Conservation (phyloP, 2,888 invertebrate species). For the Temnothorax unifasciatus region DNA sequence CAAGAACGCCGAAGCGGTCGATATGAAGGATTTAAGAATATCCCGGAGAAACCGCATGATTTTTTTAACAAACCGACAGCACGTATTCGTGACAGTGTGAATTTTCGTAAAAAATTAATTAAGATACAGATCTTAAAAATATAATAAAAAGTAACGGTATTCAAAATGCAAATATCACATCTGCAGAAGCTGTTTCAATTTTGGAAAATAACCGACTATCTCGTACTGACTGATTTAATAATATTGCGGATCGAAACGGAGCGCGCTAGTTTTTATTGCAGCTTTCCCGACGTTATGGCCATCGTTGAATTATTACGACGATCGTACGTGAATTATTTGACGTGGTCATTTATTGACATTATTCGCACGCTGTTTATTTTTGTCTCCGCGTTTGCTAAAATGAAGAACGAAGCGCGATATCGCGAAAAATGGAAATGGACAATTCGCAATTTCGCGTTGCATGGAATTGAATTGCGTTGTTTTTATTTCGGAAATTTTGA, state of each 20-base stretch:
- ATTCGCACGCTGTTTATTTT: neutral
- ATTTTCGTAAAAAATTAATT: neutral
- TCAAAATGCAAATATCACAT: neutral
- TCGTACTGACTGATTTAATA: neutral
- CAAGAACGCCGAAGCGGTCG: neutral
- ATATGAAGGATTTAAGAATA: neutral
- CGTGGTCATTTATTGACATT: constrained; percentile 29
- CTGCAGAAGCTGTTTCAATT: neutral
- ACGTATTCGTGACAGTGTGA: no score
- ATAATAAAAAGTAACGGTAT: neutral
- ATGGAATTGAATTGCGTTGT: constrained; percentile 3
- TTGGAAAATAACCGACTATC: neutral
- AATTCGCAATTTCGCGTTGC: neutral
- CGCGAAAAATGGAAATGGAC: constrained; percentile 17
- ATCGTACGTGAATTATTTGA: constrained; percentile 14
- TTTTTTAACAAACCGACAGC: neutral
- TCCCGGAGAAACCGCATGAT: neutral
- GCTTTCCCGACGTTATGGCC: neutral
- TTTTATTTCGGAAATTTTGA: neutral
- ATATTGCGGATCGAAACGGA: neutral
- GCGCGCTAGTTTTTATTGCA: neutral
- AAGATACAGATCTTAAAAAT: neutral
- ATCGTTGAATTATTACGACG: constrained; percentile 4
- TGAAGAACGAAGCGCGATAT: neutral
- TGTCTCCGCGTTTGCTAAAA: neutral